Base-by-base conservation (phyloP, 2,888 invertebrate species). In the Phasia obesa region DNA sequence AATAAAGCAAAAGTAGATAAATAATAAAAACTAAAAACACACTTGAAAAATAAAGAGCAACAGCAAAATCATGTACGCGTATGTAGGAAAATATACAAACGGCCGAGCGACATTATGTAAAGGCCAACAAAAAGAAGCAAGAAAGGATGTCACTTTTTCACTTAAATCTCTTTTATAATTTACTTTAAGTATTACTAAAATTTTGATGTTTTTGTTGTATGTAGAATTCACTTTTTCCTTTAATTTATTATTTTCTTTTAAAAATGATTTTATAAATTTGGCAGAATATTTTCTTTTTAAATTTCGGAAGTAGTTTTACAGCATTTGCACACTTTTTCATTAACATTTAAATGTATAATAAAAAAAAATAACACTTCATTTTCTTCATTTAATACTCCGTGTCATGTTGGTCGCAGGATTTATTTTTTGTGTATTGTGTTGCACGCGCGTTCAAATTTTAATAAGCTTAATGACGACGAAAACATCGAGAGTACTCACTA, bases 361-460 rank as follows among this genome's bases (percentile, higher is more conserved):
- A 23, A 70, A 73, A 75, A 71, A 71, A 67, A 38, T 62, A n/a
- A n/a, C 55, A 55, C 13, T 69, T 60, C 23, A 71, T 60, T 59
- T 77, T 44, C 27, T 47, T 73, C 76, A 71, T 84, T 87, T 38
- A 42, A 42, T 53, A 65, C 79, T 67, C 67, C 47, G 65, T 80
- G 73, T 55, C 60, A 67, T 60, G 15, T 65, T 73, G 59, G 57
- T 73, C 79, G 60, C 67, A 25, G 53, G 59, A 51, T 31, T 77
- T 62, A 80, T 69, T 84, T 70, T 60, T 84, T 75, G 62, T 57
- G 59, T 76, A 75, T 83, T 75, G 84, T 85, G 86, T 83, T 89
- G 87, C 88, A 88, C 89, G 87, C 90, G 88, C 87, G 69, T 86
- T 86, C 86, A 84, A 67, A 85, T 87, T 88, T 85, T 87, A 86